Evolutionary conservation across 2,113 vertebrate genomes (phyloP), one percentile per base, ranked within the genome.

Genomic region (Cololabis saira): DNA sequence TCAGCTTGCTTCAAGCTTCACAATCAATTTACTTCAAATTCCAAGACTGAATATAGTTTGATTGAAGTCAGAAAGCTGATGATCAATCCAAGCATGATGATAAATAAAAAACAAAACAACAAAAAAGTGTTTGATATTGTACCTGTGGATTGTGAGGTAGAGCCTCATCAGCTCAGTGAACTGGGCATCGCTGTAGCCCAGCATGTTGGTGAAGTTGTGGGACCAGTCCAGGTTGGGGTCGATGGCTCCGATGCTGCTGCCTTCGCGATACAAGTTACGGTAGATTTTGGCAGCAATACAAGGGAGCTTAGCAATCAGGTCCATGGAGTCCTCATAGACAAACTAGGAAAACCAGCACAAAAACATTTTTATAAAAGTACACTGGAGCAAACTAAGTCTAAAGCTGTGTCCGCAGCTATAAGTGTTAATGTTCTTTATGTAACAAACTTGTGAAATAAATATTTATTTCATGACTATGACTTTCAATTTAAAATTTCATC

Each of bases 101-200:
- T n/a, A n/a, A n/a, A n/a, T n/a, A n/a, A n/a, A n/a, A n/a, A n/a
- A n/a, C n/a, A 5, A 27, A 2, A 27, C 24, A 5, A 27, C 24
- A 5, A 27, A 27, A n/a, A 27, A 27, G 43, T 4, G 52, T 45
- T 60, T 58, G 3, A 42, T 21, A 24, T 6, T n/a, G 48, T 17
- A 98, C 97, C 97, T 98, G 94, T 99, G 97, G 83, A 98, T 99
- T 69, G 97, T 97, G 91, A 99, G 97, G 91, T 99, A 99, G 67
- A 99, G 95, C 76, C 97, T 92, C 96, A 98, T 98, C 5, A 99
- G 95, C 89, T 99, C 97, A 3, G 95, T 95, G 90, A 99, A 99
- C 90, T 97, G 92, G 1, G 88, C 30, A 1, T 99, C 95, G 1
- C 50, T 95, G 90, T 99, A 99, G 68, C 97, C 98, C 91, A 99